Base-by-base conservation (phyloP, 1,140 invertebrate species). In the Philotrypesis tridentata region DNA sequence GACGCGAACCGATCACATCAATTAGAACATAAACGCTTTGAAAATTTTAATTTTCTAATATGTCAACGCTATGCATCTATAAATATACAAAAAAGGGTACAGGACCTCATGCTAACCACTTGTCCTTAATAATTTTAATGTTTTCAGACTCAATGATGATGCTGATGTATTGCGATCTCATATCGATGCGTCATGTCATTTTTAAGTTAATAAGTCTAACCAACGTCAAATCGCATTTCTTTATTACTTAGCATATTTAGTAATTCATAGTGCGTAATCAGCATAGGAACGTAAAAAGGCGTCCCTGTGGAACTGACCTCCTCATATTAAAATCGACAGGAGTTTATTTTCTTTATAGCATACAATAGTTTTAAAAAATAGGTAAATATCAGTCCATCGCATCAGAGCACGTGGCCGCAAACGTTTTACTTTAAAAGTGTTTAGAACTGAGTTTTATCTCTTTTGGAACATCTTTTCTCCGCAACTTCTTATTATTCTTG, bases 241-340 rank as follows among this genome's bases (percentile, higher is more conserved):
- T 77, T 40, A 68, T 65, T 14, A 72, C 40, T 23, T 77, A 81
- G 23, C 43, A 33, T 79, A 82, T 63, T 82, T 70, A 82, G 65
- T 82, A 70, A 81, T 84, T 77, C 81, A 74, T 60, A 81, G 83
- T 82, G 80, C 80, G 77, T 82, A 75, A 63, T 65, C 37, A 80
- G 72, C 80, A 43, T 75, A 80, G 83, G 83, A 82, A 84, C 83
- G 67, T 83, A 77, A 82, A 82, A 78, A 37, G 55, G 71, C 71
- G 72, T 82, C 77, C 72, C 76, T 23, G 31, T 60, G 33, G 29
- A 78, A 27, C 75, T 60, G 7, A 60, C 9, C 74, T 79, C 33
- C 37, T 79, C 79, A 67, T 63, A 55, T 55, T 48, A 82, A 70
- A 79, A 82, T 40, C 23, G 37, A 78, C 61, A 63, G 48, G 60